phyloP scores from a whole-genome alignment of 2,113 vertebrate genomes.

The Mesoclemmys tuberculata region DNA sequence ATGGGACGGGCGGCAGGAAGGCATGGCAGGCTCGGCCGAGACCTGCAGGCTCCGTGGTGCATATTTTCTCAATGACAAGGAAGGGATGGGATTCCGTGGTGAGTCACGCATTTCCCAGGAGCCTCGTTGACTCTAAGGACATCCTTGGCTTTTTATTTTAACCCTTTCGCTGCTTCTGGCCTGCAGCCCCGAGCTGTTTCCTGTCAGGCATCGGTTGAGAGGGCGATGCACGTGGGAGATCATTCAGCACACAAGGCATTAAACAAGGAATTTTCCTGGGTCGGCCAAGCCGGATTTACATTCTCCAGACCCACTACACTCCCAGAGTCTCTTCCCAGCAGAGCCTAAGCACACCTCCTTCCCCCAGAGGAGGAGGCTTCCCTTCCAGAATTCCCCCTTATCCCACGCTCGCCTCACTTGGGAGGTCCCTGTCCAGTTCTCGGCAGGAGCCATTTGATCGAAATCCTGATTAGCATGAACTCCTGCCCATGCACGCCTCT shows the following conservation, averaged over 20 bases:
- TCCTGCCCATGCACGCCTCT: too few relatives aligned
- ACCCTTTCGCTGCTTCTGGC: background rate
- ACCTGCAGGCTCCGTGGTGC: background rate
- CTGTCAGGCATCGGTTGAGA: background rate
- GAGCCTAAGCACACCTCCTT: background rate
- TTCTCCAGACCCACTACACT: background rate
- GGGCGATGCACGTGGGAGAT: too few relatives aligned
- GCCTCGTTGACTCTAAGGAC: background rate
- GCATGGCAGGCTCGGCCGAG: background rate
- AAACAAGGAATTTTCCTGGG: background rate
- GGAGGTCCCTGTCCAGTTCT: too few relatives aligned
- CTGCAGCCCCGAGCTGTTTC: too few relatives aligned
- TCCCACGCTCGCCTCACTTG: too few relatives aligned
- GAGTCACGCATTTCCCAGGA: background rate
- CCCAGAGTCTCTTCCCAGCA: background rate
- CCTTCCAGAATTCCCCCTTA: background rate
- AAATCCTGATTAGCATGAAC: too few relatives aligned
- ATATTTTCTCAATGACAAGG: background rate
- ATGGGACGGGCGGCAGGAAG: background rate
- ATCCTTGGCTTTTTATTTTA: background rate
- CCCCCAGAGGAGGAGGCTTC: background rate
- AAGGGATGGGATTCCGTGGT: background rate
- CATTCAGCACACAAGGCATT: background rate
- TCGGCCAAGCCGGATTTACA: background rate
- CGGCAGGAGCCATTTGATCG: background rate